Evolutionary conservation across 2,888 invertebrate species (phyloP), one percentile per base, ranked within the genome.

Genomic region (Alentia gelatinosa): DNA sequence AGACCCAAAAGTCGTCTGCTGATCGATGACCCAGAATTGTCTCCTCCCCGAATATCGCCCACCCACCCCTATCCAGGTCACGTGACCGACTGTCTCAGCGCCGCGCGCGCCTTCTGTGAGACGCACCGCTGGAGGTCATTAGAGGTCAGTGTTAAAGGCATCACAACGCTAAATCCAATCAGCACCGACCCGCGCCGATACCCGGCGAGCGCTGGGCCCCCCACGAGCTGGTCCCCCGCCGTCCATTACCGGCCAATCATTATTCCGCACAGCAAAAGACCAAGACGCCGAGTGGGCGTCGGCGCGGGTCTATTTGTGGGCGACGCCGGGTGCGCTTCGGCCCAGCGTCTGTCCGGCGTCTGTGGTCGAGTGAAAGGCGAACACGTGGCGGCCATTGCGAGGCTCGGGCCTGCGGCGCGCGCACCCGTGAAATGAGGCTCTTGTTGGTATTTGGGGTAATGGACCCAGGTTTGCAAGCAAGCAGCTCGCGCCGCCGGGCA

Each of bases 111-210:
- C 68, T 15, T 68, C 68, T 30, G 68, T 30, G 30, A 68, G 56
- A 56, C 56, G 12, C 56, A 56, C 56, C 68, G 30, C 12, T 68
- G 30, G 68, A 68, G 30, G 68, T 68, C 68, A 68, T 68, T 68
- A 68, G 68, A 68, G 68, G 68, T 68, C 68, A 68, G 68, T 68
- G 68, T 68, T 26, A 30, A 68, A 68, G 68, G 68, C 68, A 30
- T 68, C 68, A 68, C 68, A 30, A 68, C 68, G 30, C 68, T 68
- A 68, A 68, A 68, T 68, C 68, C 68, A 68, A 68, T 68, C 68
- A 68, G 68, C 3, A 3, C n/a, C 23, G 3, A 12, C 68, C 26
- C 26, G 1, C 68, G 33, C 68, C 33, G 68, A 30, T 68, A 30
- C 68, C 68, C n/a, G 26, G n/a, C 68, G 68, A 4, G 26, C 3